Evolutionary conservation across 1,140 invertebrate species (phyloP), one percentile per base, ranked within the genome.

Genomic region (Delia radicum): DNA sequence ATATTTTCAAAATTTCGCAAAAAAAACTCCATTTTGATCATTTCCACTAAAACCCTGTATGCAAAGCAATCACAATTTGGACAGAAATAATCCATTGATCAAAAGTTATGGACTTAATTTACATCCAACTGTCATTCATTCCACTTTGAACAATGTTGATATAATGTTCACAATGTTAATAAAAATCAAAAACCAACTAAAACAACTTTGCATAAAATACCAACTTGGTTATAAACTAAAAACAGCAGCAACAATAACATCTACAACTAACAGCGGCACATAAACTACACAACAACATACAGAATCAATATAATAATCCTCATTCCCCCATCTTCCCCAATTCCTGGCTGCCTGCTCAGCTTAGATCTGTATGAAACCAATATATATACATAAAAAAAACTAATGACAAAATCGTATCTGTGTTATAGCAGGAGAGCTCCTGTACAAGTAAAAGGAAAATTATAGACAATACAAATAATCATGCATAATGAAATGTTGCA

Each of bases 101-200:
- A 33, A 69, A 18, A 37, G 18, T 69, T 69, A 69, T 69, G 29
- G 65, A 33, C 65, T 69, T 69, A 69, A 69, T 69, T 69, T 69
- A 33, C 65, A 69, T 69, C 65, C 29, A 69, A 69, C 65, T 69
- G 65, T 69, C 65, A 69, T 18, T 69, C 31, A 18, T 33, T 69
- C 6, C 29, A 31, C 63, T 37, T 27, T 21, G 65, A 21, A 26
- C 31, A 21, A n/a, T 6, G 65, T 69, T 69, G 65, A 69, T 69
- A 69, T 69, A 69, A 69, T 69, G 65, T 69, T 69, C 29, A 24
- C 29, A 33, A 33, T 69, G 65, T 69, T 69, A 31, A 69, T 69
- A 69, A 69, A 69, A 69, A 69, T 69, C 65, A 69, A 69, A 69
- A 69, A 69, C 65, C 65, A 69, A 69, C 65, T 69, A 69, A 69